Evolutionary conservation across 2,888 invertebrate species (phyloP), one percentile per base, ranked within the genome.

Genomic region (Drosophila algonquin): DNA sequence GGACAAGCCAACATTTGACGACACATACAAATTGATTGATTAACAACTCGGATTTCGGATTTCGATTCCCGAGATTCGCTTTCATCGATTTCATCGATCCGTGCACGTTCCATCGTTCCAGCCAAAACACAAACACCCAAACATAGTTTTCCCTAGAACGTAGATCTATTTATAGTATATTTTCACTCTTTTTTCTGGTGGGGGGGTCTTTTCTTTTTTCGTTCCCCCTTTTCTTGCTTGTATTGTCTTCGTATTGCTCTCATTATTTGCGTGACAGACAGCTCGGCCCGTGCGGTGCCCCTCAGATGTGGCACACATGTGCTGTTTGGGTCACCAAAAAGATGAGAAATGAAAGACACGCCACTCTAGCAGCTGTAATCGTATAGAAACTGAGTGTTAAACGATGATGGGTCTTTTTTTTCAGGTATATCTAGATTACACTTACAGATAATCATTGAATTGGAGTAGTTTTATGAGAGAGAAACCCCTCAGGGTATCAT

Each of bases 11-110:
- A n/a, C n/a, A n/a, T n/a, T n/a, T n/a, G n/a, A n/a, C 52, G 74
- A 73, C 75, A 79, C 73, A 63, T 82, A 85, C 85, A 82, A 82
- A 82, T 82, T 78, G 82, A 73, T 82, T 85, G 80, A 82, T 82
- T 82, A 82, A 75, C 40, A 73, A 73, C 30, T 55, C 27, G 27
- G 55, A 44, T 63, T 63, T 55, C 27, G 27, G 55, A 44, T 63
- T 63, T 2, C 24, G 61, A 63, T 61, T 52, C 45, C 61, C 3
- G 0, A 32, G 32, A 32, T 32, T 32, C 32, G 32, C 9, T 32
- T 32, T 24, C 24, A 32, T 9, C 12, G 4, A 4, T 4, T 10
- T 35, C 9, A n/a, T n/a, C 35, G 35, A 35, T 35, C 14, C 40
- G 40, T 14, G 40, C 65, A 67, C 67, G 67, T 67, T 44, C 45